Evolutionary conservation across 1,140 invertebrate genomes (phyloP).

Genomic region (Lucilia cuprina): DNA sequence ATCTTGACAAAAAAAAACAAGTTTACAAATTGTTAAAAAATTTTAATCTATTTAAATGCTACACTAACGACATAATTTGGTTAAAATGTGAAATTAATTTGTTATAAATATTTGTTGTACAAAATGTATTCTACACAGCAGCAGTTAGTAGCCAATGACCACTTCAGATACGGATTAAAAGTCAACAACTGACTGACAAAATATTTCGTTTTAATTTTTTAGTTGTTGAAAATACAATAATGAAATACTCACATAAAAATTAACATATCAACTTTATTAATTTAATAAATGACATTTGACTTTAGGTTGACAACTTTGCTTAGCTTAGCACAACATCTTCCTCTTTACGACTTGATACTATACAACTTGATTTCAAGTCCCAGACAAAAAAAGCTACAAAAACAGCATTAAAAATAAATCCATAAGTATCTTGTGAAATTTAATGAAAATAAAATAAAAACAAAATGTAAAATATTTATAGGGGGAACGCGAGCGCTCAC

Average conservation of each 20-base stretch:
- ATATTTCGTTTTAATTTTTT: slow-evolving; percentile 14
- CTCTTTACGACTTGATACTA: no score
- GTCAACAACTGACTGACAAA: slow-evolving; percentile 22
- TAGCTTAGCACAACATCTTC: background rate
- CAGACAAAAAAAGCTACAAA: background rate
- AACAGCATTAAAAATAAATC: background rate
- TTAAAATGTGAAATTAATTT: slow-evolving; percentile 34
- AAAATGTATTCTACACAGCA: background rate
- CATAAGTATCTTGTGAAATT: background rate
- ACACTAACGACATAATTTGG: slow-evolving; percentile 26
- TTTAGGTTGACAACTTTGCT: slow-evolving; percentile 27
- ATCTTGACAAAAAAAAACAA: slow-evolving; percentile 15
- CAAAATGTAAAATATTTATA: background rate
- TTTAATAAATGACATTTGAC: slow-evolving; percentile 33
- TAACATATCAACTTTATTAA: slow-evolving; percentile 25
- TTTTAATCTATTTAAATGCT: slow-evolving; percentile 29
- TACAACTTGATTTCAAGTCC: background rate
- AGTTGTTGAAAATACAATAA: background rate
- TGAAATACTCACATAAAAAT: background rate
- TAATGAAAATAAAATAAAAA: background rate
- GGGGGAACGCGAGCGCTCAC: background rate
- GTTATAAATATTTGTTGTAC: slow-evolving; percentile 3
- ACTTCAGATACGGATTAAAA: background rate
- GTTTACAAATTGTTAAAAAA: background rate
- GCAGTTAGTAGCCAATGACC: slow-evolving; percentile 4